Evolutionary conservation across 2,888 invertebrate genomes (phyloP).

Genomic region (Myathropa florea): DNA sequence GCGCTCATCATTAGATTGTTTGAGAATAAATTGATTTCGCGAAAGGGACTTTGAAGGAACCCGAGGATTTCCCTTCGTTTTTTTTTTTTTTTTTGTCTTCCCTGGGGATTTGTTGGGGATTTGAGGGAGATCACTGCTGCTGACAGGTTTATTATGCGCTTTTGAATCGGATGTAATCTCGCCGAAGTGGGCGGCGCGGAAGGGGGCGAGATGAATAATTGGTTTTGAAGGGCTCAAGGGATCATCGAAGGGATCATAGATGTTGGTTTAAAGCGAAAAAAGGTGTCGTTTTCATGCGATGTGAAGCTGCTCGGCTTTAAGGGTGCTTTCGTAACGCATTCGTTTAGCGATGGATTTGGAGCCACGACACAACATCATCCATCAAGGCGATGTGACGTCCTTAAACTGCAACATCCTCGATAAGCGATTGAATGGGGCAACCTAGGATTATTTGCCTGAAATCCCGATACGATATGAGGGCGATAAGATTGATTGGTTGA

Average conservation of each 20-base stretch:
- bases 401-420: neutral
- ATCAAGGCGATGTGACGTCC: neutral
- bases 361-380: neutral
- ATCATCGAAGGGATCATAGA: neutral
- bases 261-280: neutral
- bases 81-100: neutral
- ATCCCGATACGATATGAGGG: neutral
- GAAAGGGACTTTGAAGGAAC: neutral
- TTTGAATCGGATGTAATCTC: neutral
- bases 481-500: neutral
- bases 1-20: neutral
- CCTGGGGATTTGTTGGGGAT: neutral
- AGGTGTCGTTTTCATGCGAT: neutral
- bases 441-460: neutral
- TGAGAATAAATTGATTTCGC: slow-evolving; percentile 22
- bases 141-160: neutral
- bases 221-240: neutral
- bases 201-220: neutral
- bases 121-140: neutral
- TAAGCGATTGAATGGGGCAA: neutral
- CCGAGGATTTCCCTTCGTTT: neutral
- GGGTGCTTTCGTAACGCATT: neutral
- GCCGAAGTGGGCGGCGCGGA: neutral
- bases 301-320: neutral
- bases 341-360: neutral